Base-by-base conservation (phyloP, 2,113 vertebrate species). In the Anser brachyrhynchus region DNA sequence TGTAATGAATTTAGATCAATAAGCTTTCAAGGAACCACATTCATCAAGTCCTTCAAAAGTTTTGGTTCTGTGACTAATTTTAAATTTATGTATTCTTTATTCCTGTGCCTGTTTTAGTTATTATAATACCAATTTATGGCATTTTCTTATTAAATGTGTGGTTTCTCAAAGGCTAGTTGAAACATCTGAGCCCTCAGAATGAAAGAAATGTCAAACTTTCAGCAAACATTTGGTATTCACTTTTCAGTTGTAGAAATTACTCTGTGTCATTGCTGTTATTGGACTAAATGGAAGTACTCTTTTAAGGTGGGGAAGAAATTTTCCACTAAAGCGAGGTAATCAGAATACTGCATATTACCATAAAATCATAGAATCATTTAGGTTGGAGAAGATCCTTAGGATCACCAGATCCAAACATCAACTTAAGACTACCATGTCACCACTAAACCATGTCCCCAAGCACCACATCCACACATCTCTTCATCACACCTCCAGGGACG, bases 71-170 rank as follows among this genome's bases (percentile, higher is more conserved):
- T 91, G 33, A 79, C 65, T 89, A 33, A 88, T 51, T 46, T 86
- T 55, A 74, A 61, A 90, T 64, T 41, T 92, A 52, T 39, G 16
- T 67, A 67, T 82, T 91, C 64, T 83, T 93, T 87, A 82, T 75
- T 61, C 29, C 67, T 72, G 25, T 73, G 58, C 33, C 51, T 76
- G 57, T 78, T 92, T 96, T 87, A 78, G 71, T 78, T 86, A 93
- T 64, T 84, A 69, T 87, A 96, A 89, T 70, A 52, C 14, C 44
- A 84, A 54, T 86, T 94, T 77, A 79, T 86, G 73, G n/a, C n/a
- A 86, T 88, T 92, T 94, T 78, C 21, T 41, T 82, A 51, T 85
- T 95, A 94, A 89, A 84, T 25, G 69, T 18, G 33, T 46, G 44
- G 58, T 71, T 86, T 96, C 67, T 55, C 75, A 83, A 88, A 67